Evolutionary conservation across 2,797 vertebrate genomes (phyloP).

Genomic region (Pseudocheirus occidentalis): DNA sequence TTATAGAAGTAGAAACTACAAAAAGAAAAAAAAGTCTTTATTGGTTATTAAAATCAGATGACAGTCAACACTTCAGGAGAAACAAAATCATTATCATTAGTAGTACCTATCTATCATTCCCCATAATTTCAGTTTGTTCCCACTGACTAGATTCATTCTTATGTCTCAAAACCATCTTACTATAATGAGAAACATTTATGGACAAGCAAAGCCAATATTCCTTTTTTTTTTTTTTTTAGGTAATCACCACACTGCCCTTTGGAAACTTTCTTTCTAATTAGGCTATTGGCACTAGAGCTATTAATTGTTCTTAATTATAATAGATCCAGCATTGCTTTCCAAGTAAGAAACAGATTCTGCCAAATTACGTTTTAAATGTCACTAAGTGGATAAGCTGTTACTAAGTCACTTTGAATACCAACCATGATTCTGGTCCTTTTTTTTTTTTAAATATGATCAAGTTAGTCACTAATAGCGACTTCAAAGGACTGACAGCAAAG

Average conservation of each 20-base stretch:
- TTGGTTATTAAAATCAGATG: not conserved
- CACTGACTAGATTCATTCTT: not conserved
- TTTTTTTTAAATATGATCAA: not conserved
- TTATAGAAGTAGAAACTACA: not conserved
- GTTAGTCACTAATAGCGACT: not conserved
- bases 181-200: not conserved
- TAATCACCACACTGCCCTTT: not conserved
- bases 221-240: not conserved
- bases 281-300: not conserved
- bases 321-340: not conserved
- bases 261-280: not conserved
- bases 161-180: not conserved
- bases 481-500: not conserved
- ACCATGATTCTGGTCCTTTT: not conserved
- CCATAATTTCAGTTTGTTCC: not conserved
- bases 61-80: not conserved
- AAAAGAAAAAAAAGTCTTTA: not conserved
- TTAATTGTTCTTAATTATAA: not conserved
- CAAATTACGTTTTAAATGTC: not conserved
- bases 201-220: not conserved
- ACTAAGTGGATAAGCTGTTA: not conserved
- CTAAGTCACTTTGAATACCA: not conserved
- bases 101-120: not conserved
- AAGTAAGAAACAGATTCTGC: not conserved
- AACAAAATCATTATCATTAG: not conserved